A percentile compares a stretch with the other conserved stretches of the same genome.
Conservation (phyloP, 2,797 vertebrate species). For the Tangara arthus region DNA sequence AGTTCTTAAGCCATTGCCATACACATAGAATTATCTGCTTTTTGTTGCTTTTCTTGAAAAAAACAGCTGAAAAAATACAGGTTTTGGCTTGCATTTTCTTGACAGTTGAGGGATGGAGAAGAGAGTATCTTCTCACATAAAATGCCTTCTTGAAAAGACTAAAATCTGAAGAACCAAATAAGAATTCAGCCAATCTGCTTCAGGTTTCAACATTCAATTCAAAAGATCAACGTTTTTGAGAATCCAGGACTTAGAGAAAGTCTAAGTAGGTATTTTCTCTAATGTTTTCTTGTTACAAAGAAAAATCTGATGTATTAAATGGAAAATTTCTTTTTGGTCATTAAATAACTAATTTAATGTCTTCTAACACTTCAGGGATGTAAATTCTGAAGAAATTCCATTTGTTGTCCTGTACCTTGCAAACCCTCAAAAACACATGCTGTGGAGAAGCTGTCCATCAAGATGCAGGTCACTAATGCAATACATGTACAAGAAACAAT, state of each 20-base stretch:
- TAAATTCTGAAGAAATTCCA: neutral
- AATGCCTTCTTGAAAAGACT: neutral
- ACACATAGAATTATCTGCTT: neutral
- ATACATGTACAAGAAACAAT: neutral
- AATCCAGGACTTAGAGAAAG: neutral
- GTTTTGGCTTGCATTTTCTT: neutral
- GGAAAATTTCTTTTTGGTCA: neutral
- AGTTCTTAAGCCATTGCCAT: neutral
- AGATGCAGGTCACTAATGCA: neutral
- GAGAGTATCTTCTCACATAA: neutral
- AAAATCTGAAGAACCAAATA: neutral
- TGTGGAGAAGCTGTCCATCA: neutral
- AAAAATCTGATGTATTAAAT: neutral
- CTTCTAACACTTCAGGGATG: neutral
- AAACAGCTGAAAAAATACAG: neutral
- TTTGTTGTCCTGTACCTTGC: neutral
- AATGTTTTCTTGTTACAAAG: neutral
- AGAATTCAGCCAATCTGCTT: neutral
- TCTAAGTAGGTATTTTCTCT: neutral
- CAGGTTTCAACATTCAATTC: neutral
- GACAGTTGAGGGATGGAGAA: neutral
- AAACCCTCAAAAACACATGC: neutral
- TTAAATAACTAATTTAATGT: neutral
- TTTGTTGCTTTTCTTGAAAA: neutral
- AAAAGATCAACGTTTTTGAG: neutral